Base-by-base conservation (phyloP, 2,888 invertebrate genomes). In the Liopterus haemorrhoidalis region DNA sequence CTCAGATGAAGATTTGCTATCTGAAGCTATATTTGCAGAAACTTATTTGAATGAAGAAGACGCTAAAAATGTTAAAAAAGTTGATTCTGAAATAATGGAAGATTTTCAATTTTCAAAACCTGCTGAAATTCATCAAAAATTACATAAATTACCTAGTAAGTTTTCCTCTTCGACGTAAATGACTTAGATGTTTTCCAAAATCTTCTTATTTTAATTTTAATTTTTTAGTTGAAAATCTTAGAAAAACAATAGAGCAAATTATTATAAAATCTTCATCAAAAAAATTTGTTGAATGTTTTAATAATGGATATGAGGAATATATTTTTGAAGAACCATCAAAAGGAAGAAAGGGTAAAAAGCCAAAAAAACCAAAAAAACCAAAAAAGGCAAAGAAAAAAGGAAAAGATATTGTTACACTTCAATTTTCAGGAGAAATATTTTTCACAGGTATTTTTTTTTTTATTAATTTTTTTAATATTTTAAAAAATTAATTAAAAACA, bases 391-490 rank as follows among this genome's bases (percentile, higher is more conserved):
- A 41, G 16, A 16, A 6, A 32, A 27, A 33, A 45, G n/a, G n/a
- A n/a, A n/a, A n/a, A n/a, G n/a, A n/a, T n/a, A n/a, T n/a, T n/a
- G n/a, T 24, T 53, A 11, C 38, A 46, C 37, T 50, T 56, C 20
- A 36, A 40, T 16, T 41, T 56, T 43, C 53, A 9, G 57, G 51
- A 4, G 58, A 58, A 51, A 48, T 51, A 5, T 54, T 56, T 31
- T 56, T 49, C 38, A 57, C 58, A n/a, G 54, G 57, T 50, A 54
- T 53, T 5, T 36, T 44, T n/a, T 40, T 50, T 9, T 9, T 15
- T 35, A 21, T 43, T 20, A 14, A 30, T 19, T 30, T 30, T 41
- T 31, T 36, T 25, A 24, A n/a, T 21, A 28, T 18, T 18, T 15
- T 38, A 9, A 2, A 25, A 2, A 25, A 25, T 25, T 25, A 42